A percentile compares a stretch with the other conserved stretches of the same genome.
phyloP scores from a whole-genome alignment of 2,888 invertebrate species.

The Prosopocoilus inquinatus region DNA sequence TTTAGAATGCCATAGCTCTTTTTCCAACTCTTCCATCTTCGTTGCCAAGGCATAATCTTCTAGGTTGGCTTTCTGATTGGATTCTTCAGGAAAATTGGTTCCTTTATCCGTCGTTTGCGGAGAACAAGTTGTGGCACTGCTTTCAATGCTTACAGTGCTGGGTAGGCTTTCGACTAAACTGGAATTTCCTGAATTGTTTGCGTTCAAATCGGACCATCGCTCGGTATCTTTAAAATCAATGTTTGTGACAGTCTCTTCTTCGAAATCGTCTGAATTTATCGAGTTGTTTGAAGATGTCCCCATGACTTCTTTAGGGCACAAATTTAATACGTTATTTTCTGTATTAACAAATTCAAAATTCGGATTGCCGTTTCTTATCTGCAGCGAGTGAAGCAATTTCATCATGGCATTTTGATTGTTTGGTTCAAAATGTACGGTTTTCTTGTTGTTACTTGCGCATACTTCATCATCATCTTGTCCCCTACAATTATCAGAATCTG shows the following conservation, averaged over 20 bases:
- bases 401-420: not conserved
- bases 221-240: slow-evolving; percentile 14
- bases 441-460: not conserved
- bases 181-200: slow-evolving; percentile 9
- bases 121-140: not conserved
- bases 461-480: not conserved
- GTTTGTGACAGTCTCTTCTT: not conserved
- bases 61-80: slow-evolving; percentile 33
- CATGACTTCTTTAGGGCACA: not conserved
- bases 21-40: slow-evolving; percentile 65
- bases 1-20: slow-evolving; percentile 59
- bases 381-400: too few species aligned
- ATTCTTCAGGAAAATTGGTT: slow-evolving; percentile 3
- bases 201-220: slow-evolving; percentile 19
- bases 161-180: slow-evolving; percentile 5
- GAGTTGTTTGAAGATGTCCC: slow-evolving; percentile 21
- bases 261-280: slow-evolving; percentile 26
- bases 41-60: slow-evolving; percentile 60
- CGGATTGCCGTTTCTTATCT: too few species aligned
- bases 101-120: not conserved
- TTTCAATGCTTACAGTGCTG: slow-evolving; percentile 3
- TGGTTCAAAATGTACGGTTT: not conserved
- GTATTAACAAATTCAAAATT: not conserved
- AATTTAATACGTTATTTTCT: too few species aligned
- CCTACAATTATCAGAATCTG: not conserved